Percentiles rank a stretch among this genome's conserved stretches.
Conservation (phyloP, 2,113 vertebrate species). For the Okapia johnstoni region DNA sequence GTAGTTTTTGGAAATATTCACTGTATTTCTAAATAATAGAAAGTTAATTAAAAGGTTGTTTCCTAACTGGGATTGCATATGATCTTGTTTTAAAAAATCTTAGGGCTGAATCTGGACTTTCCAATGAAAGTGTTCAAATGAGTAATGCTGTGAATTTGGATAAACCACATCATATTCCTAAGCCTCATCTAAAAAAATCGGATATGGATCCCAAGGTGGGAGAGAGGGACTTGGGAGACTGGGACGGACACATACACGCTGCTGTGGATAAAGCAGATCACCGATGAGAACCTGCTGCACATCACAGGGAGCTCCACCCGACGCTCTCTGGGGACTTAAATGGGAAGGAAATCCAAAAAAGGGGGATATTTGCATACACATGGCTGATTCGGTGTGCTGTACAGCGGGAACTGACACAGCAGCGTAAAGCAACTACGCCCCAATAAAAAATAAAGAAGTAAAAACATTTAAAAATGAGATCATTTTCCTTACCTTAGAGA, state of each 20-base stretch:
- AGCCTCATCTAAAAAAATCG: background rate
- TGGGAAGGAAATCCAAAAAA: background rate
- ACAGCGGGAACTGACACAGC: background rate
- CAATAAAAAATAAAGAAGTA: background rate
- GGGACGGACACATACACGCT: background rate
- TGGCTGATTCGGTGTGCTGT: too few relatives aligned
- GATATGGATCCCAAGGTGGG: background rate
- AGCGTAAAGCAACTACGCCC: background rate
- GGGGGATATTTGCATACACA: background rate
- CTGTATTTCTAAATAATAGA: background rate
- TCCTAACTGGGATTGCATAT: background rate
- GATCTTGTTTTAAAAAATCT: background rate
- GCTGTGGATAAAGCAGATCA: background rate
- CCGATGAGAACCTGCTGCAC: background rate
- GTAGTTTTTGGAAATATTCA: background rate
- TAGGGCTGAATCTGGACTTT: background rate
- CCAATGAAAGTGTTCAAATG: background rate
- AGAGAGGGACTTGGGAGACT: background rate
- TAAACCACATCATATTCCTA: background rate
- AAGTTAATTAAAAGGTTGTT: background rate
- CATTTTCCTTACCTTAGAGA: background rate
- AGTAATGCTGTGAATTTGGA: background rate
- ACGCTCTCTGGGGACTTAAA: background rate
- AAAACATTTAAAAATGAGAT: background rate
- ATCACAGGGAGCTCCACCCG: background rate